phyloP scores from a whole-genome alignment of 2,797 vertebrate species.

The Xenentodon cancila region DNA sequence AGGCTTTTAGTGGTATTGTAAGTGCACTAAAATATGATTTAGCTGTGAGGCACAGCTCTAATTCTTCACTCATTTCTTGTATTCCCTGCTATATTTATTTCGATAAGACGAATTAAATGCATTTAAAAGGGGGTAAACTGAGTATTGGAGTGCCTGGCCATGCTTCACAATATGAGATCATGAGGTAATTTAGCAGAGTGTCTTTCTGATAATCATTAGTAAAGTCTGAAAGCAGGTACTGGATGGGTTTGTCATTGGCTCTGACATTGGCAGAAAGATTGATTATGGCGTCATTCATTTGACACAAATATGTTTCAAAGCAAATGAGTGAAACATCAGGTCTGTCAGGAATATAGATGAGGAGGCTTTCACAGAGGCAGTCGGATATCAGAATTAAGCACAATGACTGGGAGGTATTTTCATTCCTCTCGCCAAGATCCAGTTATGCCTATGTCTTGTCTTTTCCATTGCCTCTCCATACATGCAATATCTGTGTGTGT shows the following conservation, averaged over 20 bases:
- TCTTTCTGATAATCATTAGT: conserved; percentile 54
- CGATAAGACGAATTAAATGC: conserved; percentile 60
- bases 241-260: conserved; percentile 63
- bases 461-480: not conserved
- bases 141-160: conserved; percentile 51
- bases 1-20: conserved; percentile 70
- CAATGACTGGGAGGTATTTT: conserved; percentile 15
- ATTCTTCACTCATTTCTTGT: conserved; percentile 56
- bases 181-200: conserved; percentile 73
- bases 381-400: too few species aligned
- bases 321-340: conserved; percentile 65
- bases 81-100: conserved; percentile 64
- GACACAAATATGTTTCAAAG: conserved; percentile 73
- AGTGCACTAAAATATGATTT: conserved; percentile 75
- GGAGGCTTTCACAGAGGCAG: too few species aligned
- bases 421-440: conserved; percentile 26
- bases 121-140: too few species aligned
- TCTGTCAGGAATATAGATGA: conserved; percentile 53
- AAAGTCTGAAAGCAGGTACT: conserved; percentile 55
- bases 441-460: conserved; percentile 24
- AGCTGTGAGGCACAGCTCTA: conserved; percentile 40
- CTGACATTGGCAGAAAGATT: conserved; percentile 55
- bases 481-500: conserved; percentile 1
- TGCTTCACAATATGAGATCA: conserved; percentile 73
- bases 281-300: conserved; percentile 66